These are phyloP conservation scores for Melieria crassipennis DNA, from an alignment of 2,888 invertebrate genomes.

Conservation along the genomic window DNA sequence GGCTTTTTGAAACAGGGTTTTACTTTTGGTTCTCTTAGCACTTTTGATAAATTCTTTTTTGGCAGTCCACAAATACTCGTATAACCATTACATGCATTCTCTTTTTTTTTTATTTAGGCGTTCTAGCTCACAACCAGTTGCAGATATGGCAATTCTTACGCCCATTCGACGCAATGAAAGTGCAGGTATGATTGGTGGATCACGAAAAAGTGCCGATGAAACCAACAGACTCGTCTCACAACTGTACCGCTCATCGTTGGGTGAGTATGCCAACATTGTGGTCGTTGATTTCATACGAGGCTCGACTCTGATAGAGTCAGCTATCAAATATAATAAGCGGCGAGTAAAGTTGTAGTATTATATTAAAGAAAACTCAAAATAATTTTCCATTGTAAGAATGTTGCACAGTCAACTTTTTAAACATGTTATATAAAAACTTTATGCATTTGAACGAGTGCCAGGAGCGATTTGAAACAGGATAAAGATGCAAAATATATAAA, in stretches of 20 bases:
- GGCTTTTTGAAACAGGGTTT: no score
- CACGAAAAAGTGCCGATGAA: constrained; percentile 72
- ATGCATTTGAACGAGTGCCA: no score
- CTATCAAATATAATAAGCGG: constrained; percentile 60
- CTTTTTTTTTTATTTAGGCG: no score
- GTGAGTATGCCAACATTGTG: constrained; percentile 70
- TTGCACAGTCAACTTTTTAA: no score
- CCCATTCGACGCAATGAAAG: constrained; percentile 71
- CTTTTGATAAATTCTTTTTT: constrained; percentile 47
- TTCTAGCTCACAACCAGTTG: constrained; percentile 61
- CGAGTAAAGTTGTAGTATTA: constrained; percentile 45
- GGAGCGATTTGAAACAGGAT: no score
- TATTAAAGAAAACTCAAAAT: no score
- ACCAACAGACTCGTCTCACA: constrained; percentile 72
- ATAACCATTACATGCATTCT: constrained; percentile 47
- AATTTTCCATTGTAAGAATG: no score
- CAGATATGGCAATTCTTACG: constrained; percentile 77
- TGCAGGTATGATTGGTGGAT: constrained; percentile 69
- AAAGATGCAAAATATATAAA: no score
- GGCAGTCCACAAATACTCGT: constrained; percentile 44
- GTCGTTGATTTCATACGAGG: constrained; percentile 73
- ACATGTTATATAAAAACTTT: no score
- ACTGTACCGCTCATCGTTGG: constrained; percentile 69
- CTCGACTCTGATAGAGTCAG: constrained; percentile 69
- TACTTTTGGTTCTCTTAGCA: constrained; percentile 48